Conservation (phyloP, 2,797 vertebrate genomes). For the Manis javanica region DNA sequence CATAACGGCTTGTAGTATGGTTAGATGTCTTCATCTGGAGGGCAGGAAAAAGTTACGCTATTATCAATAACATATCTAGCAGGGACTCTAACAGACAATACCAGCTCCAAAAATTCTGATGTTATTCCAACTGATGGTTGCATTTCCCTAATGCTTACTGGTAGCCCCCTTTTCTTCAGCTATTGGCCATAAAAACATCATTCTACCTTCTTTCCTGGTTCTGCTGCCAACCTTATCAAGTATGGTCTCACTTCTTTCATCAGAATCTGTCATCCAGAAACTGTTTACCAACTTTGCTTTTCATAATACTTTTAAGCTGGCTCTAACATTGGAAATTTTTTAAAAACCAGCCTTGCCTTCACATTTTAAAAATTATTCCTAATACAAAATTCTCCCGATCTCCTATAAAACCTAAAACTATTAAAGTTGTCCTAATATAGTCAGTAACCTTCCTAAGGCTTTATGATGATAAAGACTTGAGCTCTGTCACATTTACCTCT, state of each 20-base stretch:
- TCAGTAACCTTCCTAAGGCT: background rate
- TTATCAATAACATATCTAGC: background rate
- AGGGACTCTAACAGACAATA: background rate
- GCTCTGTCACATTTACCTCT: background rate
- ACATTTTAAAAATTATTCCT: conserved; percentile 41
- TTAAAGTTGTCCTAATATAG: background rate
- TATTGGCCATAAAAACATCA: background rate
- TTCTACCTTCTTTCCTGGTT: background rate
- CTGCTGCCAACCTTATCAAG: background rate
- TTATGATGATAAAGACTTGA: background rate
- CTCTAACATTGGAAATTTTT: conserved; percentile 33
- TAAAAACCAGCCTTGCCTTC: background rate
- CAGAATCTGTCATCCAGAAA: conserved; percentile 9
- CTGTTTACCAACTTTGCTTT: background rate
- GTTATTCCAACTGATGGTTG: background rate
- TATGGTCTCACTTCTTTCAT: background rate
- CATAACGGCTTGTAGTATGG: background rate
- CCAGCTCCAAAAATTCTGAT: background rate
- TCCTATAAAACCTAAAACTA: background rate
- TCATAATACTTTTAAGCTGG: background rate
- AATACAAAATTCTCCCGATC: conserved; percentile 18
- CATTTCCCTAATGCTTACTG: background rate
- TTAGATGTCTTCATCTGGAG: background rate
- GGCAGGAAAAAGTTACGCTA: background rate
- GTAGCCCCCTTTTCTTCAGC: background rate